Conservation (phyloP, 2,113 vertebrate genomes). For the Elephas maximus region DNA sequence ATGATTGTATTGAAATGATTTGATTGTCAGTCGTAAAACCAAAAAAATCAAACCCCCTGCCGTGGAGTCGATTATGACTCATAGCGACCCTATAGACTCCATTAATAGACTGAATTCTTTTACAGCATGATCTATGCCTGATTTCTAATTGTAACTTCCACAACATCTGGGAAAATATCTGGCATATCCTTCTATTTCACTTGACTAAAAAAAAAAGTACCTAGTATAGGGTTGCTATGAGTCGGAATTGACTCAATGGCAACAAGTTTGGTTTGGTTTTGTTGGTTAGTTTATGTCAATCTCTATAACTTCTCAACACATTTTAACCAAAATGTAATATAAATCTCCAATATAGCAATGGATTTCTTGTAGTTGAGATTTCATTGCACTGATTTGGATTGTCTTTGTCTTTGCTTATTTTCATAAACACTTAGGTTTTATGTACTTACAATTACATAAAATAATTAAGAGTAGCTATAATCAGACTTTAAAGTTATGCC, state of each 20-base stretch:
- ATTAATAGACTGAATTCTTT: neutral
- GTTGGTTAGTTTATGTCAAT: neutral
- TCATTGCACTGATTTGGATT: neutral
- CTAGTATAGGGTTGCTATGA: too few species aligned
- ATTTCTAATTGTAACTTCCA: neutral
- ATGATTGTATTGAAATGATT: neutral
- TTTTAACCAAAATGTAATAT: slow-evolving; percentile 5
- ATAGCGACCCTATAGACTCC: neutral
- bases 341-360: neutral
- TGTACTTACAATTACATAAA: slow-evolving; percentile 41
- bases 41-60: too few species aligned
- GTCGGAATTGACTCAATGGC: too few species aligned
- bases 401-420: slow-evolving; percentile 42
- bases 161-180: neutral
- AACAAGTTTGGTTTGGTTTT: too few species aligned
- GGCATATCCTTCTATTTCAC: neutral
- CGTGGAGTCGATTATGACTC: too few species aligned
- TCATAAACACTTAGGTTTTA: slow-evolving; percentile 18
- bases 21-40: neutral
- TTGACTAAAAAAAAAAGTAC: neutral
- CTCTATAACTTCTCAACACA: neutral
- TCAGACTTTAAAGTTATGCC: neutral
- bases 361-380: neutral
- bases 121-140: neutral
- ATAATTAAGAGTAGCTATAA: neutral